phyloP scores from a whole-genome alignment of 2,113 vertebrate genomes.

The Hucho hucho region DNA sequence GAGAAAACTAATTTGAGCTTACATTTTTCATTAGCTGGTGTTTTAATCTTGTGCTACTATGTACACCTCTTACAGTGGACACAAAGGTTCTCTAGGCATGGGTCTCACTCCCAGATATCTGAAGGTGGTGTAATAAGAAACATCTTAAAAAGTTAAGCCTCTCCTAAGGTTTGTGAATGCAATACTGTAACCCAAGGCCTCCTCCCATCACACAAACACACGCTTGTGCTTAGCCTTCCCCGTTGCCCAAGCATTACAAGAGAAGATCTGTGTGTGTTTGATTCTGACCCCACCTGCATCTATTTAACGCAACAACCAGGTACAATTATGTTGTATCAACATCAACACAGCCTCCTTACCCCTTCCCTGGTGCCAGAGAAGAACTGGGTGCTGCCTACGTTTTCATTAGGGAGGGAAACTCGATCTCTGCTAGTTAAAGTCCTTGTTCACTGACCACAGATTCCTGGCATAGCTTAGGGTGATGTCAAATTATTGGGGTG shows the following conservation, averaged over 20 bases:
- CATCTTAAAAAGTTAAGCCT: neutral
- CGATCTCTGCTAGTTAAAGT: neutral
- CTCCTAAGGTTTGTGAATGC: neutral
- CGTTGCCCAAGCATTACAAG: neutral
- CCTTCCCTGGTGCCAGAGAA: neutral
- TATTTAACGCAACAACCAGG: conserved; percentile 24
- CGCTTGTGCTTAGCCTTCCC: neutral
- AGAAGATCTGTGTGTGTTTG: conserved; percentile 1
- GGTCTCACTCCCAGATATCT: neutral
- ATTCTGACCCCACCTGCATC: conserved; percentile 24
- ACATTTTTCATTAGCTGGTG: neutral
- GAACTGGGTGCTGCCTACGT: neutral
- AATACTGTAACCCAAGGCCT: neutral
- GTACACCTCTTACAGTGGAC: neutral
- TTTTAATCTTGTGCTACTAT: neutral
- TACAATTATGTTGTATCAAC: conserved; percentile 19
- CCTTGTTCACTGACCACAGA: conserved; percentile 27
- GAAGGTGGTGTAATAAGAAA: neutral
- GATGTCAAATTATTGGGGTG: conserved; percentile 39
- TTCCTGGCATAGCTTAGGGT: conserved; percentile 34
- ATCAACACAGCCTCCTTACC: neutral
- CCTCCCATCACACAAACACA: conserved; percentile 16
- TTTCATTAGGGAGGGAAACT: conserved; percentile 2
- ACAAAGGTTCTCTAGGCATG: neutral
- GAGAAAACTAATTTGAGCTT: no score